A percentile compares a stretch with the other conserved stretches of the same genome.
These are phyloP conservation scores for Marisa cornuarietis DNA, from an alignment of 1,140 invertebrate genomes.

Conservation along the genomic window DNA sequence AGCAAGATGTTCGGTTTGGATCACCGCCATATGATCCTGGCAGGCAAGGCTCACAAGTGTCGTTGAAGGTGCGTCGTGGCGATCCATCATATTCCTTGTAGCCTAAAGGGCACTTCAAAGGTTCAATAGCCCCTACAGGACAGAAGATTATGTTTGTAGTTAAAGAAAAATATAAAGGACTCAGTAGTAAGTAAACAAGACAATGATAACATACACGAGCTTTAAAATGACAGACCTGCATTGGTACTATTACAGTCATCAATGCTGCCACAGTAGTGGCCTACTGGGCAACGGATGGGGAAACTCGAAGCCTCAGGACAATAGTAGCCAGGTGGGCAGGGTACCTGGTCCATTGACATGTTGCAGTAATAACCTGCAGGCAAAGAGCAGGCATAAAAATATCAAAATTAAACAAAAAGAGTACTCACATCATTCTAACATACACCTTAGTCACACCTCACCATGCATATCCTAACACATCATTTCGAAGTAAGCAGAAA, in stretches of 20 bases:
- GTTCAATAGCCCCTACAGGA: constrained; percentile 57
- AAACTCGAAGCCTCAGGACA: constrained; percentile 57
- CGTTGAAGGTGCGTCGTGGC: constrained; percentile 46
- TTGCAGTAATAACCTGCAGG: constrained; percentile 62
- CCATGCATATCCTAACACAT: too few species aligned
- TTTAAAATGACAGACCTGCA: constrained; percentile 42
- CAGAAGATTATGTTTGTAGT: not conserved
- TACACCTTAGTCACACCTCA: too few species aligned
- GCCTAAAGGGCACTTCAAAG: constrained; percentile 57
- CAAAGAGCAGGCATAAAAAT: not conserved
- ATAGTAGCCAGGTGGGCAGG: constrained; percentile 60
- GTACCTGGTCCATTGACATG: constrained; percentile 53
- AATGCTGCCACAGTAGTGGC: constrained; percentile 57
- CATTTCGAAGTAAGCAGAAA: too few species aligned
- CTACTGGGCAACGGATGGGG: constrained; percentile 55
- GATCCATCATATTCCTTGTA: constrained; percentile 58
- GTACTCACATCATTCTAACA: too few species aligned
- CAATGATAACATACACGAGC: not conserved
- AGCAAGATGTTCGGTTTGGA: constrained; percentile 46
- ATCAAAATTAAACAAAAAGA: not conserved
- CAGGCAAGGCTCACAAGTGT: constrained; percentile 60
- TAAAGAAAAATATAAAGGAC: not conserved
- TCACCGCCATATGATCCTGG: constrained; percentile 56
- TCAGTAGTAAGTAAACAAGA: not conserved
- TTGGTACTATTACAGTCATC: constrained; percentile 54